Base-by-base conservation (phyloP, 2,797 vertebrate genomes). In the Gadopsis bispinosus region DNA sequence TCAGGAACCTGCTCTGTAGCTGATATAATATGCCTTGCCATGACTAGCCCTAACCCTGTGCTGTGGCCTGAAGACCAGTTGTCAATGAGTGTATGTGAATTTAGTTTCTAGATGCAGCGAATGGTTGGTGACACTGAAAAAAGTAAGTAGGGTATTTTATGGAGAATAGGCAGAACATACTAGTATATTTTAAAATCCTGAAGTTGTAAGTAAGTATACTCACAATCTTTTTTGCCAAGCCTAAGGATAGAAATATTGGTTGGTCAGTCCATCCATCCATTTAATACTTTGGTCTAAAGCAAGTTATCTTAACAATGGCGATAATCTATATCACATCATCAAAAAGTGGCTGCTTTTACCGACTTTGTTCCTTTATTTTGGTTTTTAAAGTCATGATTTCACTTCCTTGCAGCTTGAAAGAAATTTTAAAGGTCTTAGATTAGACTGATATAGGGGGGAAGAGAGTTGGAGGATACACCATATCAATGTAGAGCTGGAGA, bases 101-200 rank as follows among this genome's bases (percentile, higher is more conserved):
- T 68, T 73, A 73, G 77, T 87, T 83, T 83, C 17, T 35, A 17
- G n/a, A 81, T 71, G 77, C 59, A 70, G 72, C 55, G 29, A 77
- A 54, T 54, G 60, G 33, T 65, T 77, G 48, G 58, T 43, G 63
- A 80, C 41, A 67, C 53, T 64, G 51, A 22, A 69, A 71, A 60
- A 73, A 80, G 84, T 73, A 66, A 73, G 77, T 1, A 29, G 55
- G 75, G 73, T 77, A 61, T 73, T 43, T 77, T 63, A 83, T 63
- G 39, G 37, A 61, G 61, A 63, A 43, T 5, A 45, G 39, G 33
- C 55, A 80, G 29, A 50, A 50, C 51, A 59, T 39, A 69, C 1
- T 3, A 19, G 29, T 74, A 22, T 62, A 17, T 67, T 79, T 81
- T 51, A 45, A 70, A 65, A 76, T 39, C 54, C 51, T 54, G 9